Evolutionary conservation across 2,113 vertebrate species (phyloP).

Genomic region (Mus musculus): GRCm39 chr1:162677501-162678000

Average conservation of each 20-base stretch:
- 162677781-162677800: constrained; percentile 90
- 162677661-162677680: constrained; percentile 90
- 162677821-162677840: neutral
- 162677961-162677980: neutral
- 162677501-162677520: neutral
- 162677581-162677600: neutral
- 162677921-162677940: neutral
- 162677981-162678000: neutral
- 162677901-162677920: neutral
- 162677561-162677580: neutral
- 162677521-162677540: neutral
- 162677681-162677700: constrained; percentile 93
- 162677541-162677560: neutral
- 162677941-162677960: neutral
- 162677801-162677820: neutral
- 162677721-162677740: constrained; percentile 87
- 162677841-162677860: neutral
- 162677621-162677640: constrained; percentile 90
- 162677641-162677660: constrained; percentile 86
- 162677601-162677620: constrained; percentile 9
- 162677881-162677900: neutral
- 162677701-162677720: constrained; percentile 85
- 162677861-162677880: constrained; percentile 1
- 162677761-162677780: constrained; percentile 86
- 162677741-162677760: constrained; percentile 91